These are phyloP conservation scores for Tetrapedia diversipes DNA, from an alignment of 2,888 invertebrate genomes.

Conservation along the genomic window DNA sequence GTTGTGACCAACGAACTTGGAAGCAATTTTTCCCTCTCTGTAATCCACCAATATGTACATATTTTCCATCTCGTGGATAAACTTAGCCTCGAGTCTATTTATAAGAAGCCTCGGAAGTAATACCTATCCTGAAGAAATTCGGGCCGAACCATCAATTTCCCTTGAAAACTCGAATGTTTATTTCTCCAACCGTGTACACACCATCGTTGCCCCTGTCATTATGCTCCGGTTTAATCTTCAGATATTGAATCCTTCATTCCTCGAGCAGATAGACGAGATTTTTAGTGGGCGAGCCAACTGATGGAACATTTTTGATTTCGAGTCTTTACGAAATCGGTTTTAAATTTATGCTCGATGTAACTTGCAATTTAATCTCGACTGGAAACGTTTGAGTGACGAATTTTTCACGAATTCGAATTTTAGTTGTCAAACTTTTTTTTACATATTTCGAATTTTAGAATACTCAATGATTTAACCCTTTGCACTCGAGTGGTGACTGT, in stretches of 20 bases:
- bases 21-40: neutral
- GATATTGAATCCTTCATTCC: neutral
- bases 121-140: neutral
- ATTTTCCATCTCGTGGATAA: neutral
- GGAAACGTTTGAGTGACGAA: no score
- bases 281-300: no score
- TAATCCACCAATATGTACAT: neutral
- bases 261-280: neutral
- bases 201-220: neutral
- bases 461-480: no score
- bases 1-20: no score
- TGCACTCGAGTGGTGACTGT: no score
- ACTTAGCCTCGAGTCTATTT: neutral
- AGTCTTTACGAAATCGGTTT: no score
- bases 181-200: neutral
- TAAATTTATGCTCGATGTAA: no score
- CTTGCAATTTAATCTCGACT: no score
- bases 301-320: no score
- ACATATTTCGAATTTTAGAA: no score
- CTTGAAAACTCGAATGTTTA: neutral
- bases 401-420: no score
- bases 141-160: neutral
- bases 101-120: neutral
- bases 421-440: no score
- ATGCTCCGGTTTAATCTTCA: neutral